These are phyloP conservation scores for Pherbina coryleti DNA, from an alignment of 2,888 invertebrate genomes.

Conservation along the genomic window DNA sequence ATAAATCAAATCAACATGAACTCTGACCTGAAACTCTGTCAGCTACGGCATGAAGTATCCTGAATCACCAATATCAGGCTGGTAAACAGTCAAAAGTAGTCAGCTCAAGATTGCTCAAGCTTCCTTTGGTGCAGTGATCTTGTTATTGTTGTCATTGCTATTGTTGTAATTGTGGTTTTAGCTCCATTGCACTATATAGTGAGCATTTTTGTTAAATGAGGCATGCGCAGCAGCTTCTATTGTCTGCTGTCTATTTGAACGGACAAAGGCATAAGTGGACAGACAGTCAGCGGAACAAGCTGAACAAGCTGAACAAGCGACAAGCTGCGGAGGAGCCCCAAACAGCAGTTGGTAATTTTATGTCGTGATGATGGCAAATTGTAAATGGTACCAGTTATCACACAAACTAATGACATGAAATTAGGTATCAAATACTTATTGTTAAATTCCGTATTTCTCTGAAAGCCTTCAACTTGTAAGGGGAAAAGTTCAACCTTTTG, in stretches of 20 bases:
- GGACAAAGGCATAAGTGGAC: neutral
- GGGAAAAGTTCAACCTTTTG: too few relatives aligned
- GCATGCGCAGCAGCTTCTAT: constrained; percentile 25
- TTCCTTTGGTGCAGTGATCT: neutral
- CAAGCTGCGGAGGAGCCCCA: neutral
- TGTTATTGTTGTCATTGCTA: neutral
- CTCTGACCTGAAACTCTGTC: constrained; percentile 18
- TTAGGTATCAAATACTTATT: constrained; percentile 59
- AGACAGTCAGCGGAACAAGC: neutral
- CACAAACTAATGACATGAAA: constrained; percentile 68
- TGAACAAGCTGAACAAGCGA: too few relatives aligned
- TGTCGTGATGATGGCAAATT: constrained; percentile 70
- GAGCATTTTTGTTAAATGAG: constrained; percentile 18
- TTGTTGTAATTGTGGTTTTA: neutral
- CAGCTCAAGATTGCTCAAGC: neutral
- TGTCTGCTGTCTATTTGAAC: neutral
- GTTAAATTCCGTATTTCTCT: constrained; percentile 25
- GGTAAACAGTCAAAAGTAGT: too few relatives aligned
- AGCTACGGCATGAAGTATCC: neutral
- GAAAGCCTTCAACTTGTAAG: too few relatives aligned
- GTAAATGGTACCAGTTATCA: constrained; percentile 69
- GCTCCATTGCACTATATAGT: neutral
- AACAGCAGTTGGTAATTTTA: constrained; percentile 41
- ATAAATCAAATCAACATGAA: constrained; percentile 30
- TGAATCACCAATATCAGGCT: too few relatives aligned